A percentile compares a stretch with the other conserved stretches of the same genome.
Evolutionary conservation across 2,113 vertebrate species (phyloP).

Genomic region (Charina bottae): DNA sequence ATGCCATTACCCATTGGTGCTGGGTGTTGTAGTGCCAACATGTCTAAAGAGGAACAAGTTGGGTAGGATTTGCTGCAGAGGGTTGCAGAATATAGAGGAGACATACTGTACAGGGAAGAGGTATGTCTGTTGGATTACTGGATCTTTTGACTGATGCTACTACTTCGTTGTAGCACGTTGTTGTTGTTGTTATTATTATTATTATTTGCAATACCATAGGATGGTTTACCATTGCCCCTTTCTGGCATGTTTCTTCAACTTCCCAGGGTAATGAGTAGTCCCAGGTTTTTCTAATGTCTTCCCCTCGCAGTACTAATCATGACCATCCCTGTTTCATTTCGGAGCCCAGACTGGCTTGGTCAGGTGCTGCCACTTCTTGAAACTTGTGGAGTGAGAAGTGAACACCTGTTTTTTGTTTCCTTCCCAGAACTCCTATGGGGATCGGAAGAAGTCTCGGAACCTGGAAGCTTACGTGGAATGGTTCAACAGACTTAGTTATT

Average conservation of each 20-base stretch:
- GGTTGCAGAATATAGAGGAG: not conserved
- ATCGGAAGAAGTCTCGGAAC: slow-evolving; percentile 86
- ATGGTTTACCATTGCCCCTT: not conserved
- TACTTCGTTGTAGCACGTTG: not conserved
- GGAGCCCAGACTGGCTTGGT: not conserved
- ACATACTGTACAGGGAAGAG: not conserved
- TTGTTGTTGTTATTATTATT: not conserved
- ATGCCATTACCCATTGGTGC: not conserved
- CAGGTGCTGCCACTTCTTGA: not conserved
- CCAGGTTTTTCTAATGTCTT: not conserved
- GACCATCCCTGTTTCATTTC: not conserved
- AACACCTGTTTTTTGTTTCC: not conserved
- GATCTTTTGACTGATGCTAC: not conserved
- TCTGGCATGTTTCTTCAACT: not conserved
- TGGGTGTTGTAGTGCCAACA: not conserved
- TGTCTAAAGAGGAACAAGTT: not conserved
- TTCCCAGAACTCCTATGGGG: slow-evolving; percentile 81
- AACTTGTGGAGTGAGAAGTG: not conserved
- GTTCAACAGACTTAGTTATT: slow-evolving; percentile 96
- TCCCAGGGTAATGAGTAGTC: not conserved
- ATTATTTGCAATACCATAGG: not conserved
- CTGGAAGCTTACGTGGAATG: slow-evolving; percentile 94
- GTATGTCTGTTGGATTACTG: not conserved
- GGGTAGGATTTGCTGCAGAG: not conserved
- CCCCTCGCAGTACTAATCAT: not conserved